Evolutionary conservation across 2,113 vertebrate species (phyloP), one percentile per base, ranked within the genome.

Genomic region (Aegotheles bennettii): DNA sequence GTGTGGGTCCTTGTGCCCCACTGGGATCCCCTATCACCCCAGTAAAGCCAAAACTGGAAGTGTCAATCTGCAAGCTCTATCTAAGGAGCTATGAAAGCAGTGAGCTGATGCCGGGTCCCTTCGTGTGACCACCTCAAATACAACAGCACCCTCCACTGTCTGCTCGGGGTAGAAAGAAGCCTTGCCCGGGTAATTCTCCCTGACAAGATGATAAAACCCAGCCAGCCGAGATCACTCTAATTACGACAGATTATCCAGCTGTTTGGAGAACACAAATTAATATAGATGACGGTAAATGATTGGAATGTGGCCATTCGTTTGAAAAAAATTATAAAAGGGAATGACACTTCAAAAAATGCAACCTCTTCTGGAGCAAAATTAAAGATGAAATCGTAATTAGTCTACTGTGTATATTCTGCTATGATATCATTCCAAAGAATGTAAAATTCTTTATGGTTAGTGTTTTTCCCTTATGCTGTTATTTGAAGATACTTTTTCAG

Each of bases 131-230:
- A 92, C 89, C 76, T 35, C 91, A 88, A 84, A 42, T 97, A 18
- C 98, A 97, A 97, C 93, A 98, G 97, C 97, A 59, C 98, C 98
- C 96, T 95, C 98, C 94, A 0, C 97, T 93, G 98, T 81, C 87
- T 67, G 50, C 60, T 89, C 9, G 2, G 26, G 29, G 88, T 23
- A 95, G 86, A 8, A 35, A 67, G 79, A 20, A 35, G 40, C 13
- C 59, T n/a, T 31, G 42, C 60, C 92, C 13, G 28, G 18, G 11
- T 71, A 84, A 70, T 93, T 87, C 38, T 29, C 40, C 47, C 45
- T 50, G 70, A 75, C 78, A 87, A 69, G 73, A 94, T 94, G 93
- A 89, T 33, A 94, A 91, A 91, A 67, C 31, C 53, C 73, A 87
- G 91, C 59, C 67, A 60, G 80, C 16, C 0, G 68, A 95, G 92